Base-by-base conservation (phyloP, 2,113 vertebrate genomes). In the Actenoides hombroni region DNA sequence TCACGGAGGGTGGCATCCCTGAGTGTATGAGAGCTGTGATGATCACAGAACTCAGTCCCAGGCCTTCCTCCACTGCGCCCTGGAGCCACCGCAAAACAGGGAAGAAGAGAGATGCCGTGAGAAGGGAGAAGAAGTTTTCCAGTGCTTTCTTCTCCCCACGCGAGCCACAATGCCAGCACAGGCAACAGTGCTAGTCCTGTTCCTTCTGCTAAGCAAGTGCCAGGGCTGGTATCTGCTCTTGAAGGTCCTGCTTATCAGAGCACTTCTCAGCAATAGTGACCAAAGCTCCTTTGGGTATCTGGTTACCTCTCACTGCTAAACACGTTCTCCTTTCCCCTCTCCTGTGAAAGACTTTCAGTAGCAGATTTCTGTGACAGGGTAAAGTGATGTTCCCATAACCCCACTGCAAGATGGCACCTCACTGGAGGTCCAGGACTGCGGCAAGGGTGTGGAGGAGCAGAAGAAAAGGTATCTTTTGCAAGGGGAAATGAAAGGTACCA, bases 1-100 rank as follows among this genome's bases (percentile, higher is more conserved):
- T 97, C 93, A 95, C 92, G 0, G 94, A 93, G 15, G 6, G 75
- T 46, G 92, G 37, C 82, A 92, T 59, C 67, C 96, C 94, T 0
- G 95, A 90, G 54, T 14, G 87, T 10, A 95, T 28, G 70, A 97
- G 94, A 90, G 95, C 94, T 15, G 53, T 59, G 90, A 94, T 2
- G 1, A 97, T 59, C 2, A 9, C 94, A 63, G 94, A 95, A 78
- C 67, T 97, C 82, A 95, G 60, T 28, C 95, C 95, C 82, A 97
- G 90, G 21, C 93, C 94, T 70, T 97, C 94, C 37, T 97, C 94
- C 78, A 96, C 94, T 8, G 89, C 92, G 51, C 95, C 94, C 94
- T 97, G 87, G 57, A 94, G 53, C 29, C 86, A 75, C 3, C 76
- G 61, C 13, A 75, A 64, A 82, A 78, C 53, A 95, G 24, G 83